A percentile compares a stretch with the other conserved stretches of the same genome.
phyloP scores from a whole-genome alignment of 1,140 invertebrate genomes.

The Carposina sasakii region DNA sequence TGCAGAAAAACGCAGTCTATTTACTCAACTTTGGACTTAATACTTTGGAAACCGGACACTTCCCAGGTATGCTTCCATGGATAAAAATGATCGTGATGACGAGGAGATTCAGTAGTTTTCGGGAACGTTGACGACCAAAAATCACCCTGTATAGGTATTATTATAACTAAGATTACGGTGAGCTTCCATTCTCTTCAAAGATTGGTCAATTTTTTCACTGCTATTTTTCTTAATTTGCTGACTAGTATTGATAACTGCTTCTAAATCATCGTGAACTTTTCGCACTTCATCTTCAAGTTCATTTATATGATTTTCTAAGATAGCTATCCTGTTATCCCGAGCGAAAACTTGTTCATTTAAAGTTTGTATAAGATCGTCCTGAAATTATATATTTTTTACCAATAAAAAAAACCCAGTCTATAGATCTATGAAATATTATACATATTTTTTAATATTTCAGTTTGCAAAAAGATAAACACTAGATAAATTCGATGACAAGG shows the following conservation, averaged over 20 bases:
- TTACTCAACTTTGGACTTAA: no score
- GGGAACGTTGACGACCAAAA: no score
- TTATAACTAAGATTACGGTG: slow-evolving; percentile 61
- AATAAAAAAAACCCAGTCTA: no score
- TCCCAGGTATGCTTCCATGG: no score
- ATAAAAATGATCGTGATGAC: no score
- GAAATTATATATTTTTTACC: no score
- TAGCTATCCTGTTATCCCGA: slow-evolving; percentile 46
- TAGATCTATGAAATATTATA: no score
- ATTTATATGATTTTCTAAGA: slow-evolving; percentile 58
- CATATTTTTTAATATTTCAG: no score
- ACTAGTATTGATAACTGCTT: slow-evolving; percentile 36
- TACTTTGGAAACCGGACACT: no score
- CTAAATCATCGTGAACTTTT: slow-evolving; percentile 36
- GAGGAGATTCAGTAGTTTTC: no score
- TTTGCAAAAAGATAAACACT: slow-evolving; percentile 12
- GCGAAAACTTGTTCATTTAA: slow-evolving; percentile 40
- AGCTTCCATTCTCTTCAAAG: slow-evolving; percentile 46
- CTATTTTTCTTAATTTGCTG: slow-evolving; percentile 45
- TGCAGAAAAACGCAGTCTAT: no score
- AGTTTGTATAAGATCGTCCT: slow-evolving; percentile 45
- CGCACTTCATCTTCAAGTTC: slow-evolving; percentile 51
- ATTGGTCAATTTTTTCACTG: slow-evolving; percentile 42
- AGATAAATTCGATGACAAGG: slow-evolving; percentile 1
- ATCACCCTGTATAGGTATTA: no score